phyloP scores from a whole-genome alignment of 2,888 invertebrate species.

The Caenorhabditis sp. region DNA sequence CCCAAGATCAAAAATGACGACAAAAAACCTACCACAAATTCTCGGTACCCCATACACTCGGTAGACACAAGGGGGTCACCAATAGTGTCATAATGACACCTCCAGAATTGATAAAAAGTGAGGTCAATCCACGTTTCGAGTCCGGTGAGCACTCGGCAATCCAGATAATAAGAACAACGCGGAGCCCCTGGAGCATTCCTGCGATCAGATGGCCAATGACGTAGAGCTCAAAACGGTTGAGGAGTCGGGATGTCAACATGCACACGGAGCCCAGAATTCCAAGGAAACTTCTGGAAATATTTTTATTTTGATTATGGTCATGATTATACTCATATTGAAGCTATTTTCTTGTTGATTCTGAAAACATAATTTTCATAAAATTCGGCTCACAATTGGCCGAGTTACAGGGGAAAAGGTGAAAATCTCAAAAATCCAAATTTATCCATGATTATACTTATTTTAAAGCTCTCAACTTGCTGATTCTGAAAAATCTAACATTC shows the following conservation, averaged over 20 bases:
- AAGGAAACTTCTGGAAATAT: conserved; percentile 67
- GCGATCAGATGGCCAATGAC: conserved; percentile 77
- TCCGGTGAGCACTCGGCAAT: conserved; percentile 78
- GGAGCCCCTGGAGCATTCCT: conserved; percentile 71
- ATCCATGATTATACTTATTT: too few relatives aligned
- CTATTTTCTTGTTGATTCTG: too few relatives aligned
- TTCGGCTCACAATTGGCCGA: too few relatives aligned
- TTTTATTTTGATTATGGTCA: too few relatives aligned
- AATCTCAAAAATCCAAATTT: too few relatives aligned
- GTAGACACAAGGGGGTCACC: conserved; percentile 76
- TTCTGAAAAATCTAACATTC: too few relatives aligned
- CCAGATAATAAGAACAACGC: conserved; percentile 77
- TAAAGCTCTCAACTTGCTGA: too few relatives aligned
- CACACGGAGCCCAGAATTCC: conserved; percentile 73
- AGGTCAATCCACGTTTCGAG: conserved; percentile 72
- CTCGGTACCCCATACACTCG: conserved; percentile 74
- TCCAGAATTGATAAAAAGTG: conserved; percentile 77
- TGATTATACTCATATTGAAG: too few relatives aligned
- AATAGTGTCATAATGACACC: conserved; percentile 71
- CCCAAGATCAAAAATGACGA: neutral
- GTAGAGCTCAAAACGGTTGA: conserved; percentile 74
- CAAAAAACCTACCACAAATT: conserved; percentile 69
- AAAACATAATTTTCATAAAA: too few relatives aligned
- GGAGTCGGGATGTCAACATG: conserved; percentile 70
- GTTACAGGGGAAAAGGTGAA: too few relatives aligned